Base-by-base conservation (phyloP, 2,888 invertebrate genomes). In the Koerneria pararmatus region DNA sequence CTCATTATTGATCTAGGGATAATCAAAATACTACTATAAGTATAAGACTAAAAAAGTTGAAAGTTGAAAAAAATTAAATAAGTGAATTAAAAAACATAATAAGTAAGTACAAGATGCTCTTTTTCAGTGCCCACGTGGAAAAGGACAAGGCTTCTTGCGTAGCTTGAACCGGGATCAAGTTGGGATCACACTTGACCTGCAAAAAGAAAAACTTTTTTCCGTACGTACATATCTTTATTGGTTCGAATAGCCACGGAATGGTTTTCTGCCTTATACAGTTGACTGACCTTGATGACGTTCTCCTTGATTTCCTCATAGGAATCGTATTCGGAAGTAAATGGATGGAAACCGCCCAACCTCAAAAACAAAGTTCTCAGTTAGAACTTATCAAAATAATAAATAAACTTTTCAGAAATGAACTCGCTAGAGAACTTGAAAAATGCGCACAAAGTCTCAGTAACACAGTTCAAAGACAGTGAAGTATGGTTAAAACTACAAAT, bases 91-190 rank as follows among this genome's bases (percentile, higher is more conserved):
- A 51, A 24, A 6, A n/a, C 8, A 51, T 8, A 8, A 51, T 51
- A 24, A 8, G 35, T 15, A 24, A 24, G 27, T 19, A 92, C 91
- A 90, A 89, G 37, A 97, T 94, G 73, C 91, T 90, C 78, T 93
- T 89, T 87, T 95, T 95, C 86, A 98, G 92, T 71, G 95, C 87
- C 84, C 92, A 90, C 91, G 94, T 95, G 75, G 97, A 88, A 87
- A 98, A 97, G 78, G 94, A 87, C 5, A 92, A 90, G 4, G 91
- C 91, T 85, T 93, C 93, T 85, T 92, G 94, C 49, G 93, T 92
- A 64, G 94, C 89, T 85, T 95, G 95, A 83, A 92, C 92, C 84
- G 91, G 95, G 11, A 98, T 88, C 84, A 93, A 90, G 82, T 95
- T 95, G 83, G 94, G 94, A 79, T 94, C 89, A 86, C 92, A 93